Evolutionary conservation across 2,888 invertebrate species (phyloP).

Genomic region (Lasioglossum calceatum): DNA sequence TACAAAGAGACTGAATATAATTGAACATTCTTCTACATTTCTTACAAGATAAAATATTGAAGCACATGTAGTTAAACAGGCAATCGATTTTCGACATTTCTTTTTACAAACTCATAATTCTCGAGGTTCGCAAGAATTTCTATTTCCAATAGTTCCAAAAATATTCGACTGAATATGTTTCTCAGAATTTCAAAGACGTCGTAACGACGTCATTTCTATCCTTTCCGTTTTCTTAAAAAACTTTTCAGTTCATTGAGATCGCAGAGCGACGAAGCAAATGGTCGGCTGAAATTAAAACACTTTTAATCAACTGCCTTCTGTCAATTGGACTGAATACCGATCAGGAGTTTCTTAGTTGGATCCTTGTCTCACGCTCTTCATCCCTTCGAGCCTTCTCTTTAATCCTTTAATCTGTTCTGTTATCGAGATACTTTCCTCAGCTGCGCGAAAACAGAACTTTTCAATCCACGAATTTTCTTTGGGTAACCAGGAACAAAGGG

Average conservation of each 20-base stretch:
- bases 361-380: slow-evolving; percentile 4
- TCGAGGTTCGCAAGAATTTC: background rate
- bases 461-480: background rate
- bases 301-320: background rate
- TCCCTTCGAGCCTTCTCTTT: background rate
- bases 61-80: too few relatives aligned
- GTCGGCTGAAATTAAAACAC: background rate
- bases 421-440: slow-evolving; percentile 10
- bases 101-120: background rate
- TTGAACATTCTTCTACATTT: background rate
- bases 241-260: background rate
- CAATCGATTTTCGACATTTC: background rate
- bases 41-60: background rate
- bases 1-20: background rate
- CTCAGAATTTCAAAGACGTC: background rate
- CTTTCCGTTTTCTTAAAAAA: background rate
- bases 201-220: background rate
- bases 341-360: background rate
- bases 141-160: background rate
- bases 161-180: background rate
- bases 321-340: background rate
- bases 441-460: background rate
- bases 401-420: slow-evolving; percentile 18
- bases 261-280: background rate
- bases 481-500: background rate